Percentiles rank a stretch among this genome's conserved stretches.
Conservation (phyloP, 64 coral and sea anemone genomes). For the Cladopsammia gracilis region DNA sequence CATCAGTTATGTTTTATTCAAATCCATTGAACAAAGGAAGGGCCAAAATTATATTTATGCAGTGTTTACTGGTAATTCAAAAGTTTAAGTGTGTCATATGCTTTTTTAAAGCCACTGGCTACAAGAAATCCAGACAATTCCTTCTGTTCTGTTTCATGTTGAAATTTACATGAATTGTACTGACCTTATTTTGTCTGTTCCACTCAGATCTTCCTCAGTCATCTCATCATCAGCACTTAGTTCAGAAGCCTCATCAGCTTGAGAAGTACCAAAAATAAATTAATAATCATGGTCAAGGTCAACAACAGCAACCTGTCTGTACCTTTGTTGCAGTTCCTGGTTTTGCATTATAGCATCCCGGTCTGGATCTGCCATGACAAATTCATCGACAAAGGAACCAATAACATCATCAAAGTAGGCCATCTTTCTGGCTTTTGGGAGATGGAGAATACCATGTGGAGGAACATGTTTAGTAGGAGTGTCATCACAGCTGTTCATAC, state of each 20-base stretch:
- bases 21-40: too few relatives aligned
- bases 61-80: too few relatives aligned
- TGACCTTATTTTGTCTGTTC: neutral
- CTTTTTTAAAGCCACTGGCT: neutral
- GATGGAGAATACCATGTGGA: constrained; percentile 30
- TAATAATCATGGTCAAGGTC: constrained; percentile 19
- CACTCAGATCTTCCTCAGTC: neutral
- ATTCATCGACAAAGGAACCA: constrained; percentile 59
- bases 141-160: neutral
- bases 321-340: neutral
- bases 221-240: constrained; percentile 19
- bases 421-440: constrained; percentile 25
- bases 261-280: neutral
- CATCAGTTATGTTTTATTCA: too few relatives aligned
- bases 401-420: constrained; percentile 60
- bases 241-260: neutral
- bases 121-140: neutral
- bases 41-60: too few relatives aligned
- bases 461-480: constrained; percentile 51
- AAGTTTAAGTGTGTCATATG: too few relatives aligned
- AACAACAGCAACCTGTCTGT: neutral
- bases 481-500: constrained; percentile 34
- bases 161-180: neutral
- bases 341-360: constrained; percentile 13
- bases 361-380: constrained; percentile 40